A percentile compares a stretch with the other conserved stretches of the same genome.
These are phyloP conservation scores for Pseudoips prasinana DNA, from an alignment of 2,888 invertebrate species.

Conservation along the genomic window DNA sequence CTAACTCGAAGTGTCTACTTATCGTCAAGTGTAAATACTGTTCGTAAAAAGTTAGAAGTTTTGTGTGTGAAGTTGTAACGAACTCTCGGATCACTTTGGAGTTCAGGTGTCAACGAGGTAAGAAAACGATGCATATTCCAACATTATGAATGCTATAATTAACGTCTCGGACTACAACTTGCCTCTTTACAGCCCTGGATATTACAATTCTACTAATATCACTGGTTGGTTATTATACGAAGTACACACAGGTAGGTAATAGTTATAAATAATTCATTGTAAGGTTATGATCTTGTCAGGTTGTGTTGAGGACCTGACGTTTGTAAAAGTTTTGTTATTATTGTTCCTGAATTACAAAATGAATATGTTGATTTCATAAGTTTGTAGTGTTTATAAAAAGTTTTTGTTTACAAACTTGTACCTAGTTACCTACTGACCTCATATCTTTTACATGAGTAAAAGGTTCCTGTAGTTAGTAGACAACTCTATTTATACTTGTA, in stretches of 20 bases:
- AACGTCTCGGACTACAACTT: slow-evolving; percentile 45
- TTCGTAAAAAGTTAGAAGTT: slow-evolving; percentile 65
- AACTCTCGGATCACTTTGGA: slow-evolving; percentile 75
- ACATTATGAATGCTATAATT: slow-evolving; percentile 64
- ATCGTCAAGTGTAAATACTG: slow-evolving; percentile 51
- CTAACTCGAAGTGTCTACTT: slow-evolving; percentile 53
- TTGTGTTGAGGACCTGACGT: slow-evolving; percentile 37
- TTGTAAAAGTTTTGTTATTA: slow-evolving; percentile 28
- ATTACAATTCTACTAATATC: slow-evolving; percentile 41
- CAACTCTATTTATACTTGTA: no score
- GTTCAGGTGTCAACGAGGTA: slow-evolving; percentile 82
- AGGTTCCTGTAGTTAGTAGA: no score
- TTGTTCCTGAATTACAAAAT: slow-evolving; percentile 16
- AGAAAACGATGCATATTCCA: slow-evolving; percentile 70
- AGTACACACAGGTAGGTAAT: slow-evolving; percentile 57
- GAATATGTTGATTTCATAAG: slow-evolving; percentile 14
- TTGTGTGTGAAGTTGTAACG: slow-evolving; percentile 75
- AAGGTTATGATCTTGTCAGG: slow-evolving; percentile 68
- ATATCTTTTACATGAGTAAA: slow-evolving; percentile 19
- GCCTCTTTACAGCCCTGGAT: slow-evolving; percentile 29
- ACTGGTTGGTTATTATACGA: slow-evolving; percentile 30
- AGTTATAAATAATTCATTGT: slow-evolving; percentile 71
- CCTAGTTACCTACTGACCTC: slow-evolving; percentile 40
- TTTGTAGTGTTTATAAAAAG: slow-evolving; percentile 26
- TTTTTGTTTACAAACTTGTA: slow-evolving; percentile 51